These are phyloP conservation scores for Embidobia sp. DNA, from an alignment of 2,888 invertebrate genomes.

Conservation along the genomic window DNA sequence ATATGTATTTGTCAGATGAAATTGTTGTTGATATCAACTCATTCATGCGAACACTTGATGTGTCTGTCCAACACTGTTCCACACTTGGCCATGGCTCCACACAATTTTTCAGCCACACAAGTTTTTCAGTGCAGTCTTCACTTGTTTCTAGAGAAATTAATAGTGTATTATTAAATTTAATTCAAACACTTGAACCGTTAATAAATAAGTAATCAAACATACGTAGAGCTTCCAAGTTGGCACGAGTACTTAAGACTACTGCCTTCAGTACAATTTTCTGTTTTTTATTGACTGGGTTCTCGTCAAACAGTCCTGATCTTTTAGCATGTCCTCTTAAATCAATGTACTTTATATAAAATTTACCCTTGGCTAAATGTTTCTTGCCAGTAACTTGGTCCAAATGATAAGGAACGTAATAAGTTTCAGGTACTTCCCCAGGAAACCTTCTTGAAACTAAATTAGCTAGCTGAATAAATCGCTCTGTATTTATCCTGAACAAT, in stretches of 20 bases:
- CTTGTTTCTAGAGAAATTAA: slow-evolving; percentile 3
- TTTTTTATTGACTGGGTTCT: background rate
- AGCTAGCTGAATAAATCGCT: too few species aligned
- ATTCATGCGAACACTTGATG: slow-evolving; percentile 37
- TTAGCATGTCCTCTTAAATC: too few species aligned
- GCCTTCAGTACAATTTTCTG: background rate
- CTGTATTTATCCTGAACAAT: background rate
- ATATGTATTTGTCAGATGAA: slow-evolving; percentile 31
- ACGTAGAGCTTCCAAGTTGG: slow-evolving; percentile 1
- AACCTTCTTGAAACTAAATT: too few species aligned
- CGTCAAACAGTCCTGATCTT: too few species aligned
- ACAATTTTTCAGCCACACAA: slow-evolving; percentile 44
- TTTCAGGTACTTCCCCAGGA: too few species aligned
- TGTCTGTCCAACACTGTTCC: slow-evolving; percentile 51
- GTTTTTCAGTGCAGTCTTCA: slow-evolving; percentile 26
- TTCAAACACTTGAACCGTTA: background rate
- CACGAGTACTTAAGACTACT: slow-evolving; percentile 3
- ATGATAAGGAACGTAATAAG: too few species aligned
- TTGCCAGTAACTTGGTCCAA: background rate
- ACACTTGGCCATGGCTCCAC: slow-evolving; percentile 56
- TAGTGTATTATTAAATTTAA: background rate
- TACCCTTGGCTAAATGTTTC: background rate
- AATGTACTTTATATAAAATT: too few species aligned
- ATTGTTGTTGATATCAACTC: slow-evolving; percentile 22
- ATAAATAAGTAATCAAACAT: background rate